phyloP scores from a whole-genome alignment of 2,797 vertebrate genomes.

The Tinamus major region DNA sequence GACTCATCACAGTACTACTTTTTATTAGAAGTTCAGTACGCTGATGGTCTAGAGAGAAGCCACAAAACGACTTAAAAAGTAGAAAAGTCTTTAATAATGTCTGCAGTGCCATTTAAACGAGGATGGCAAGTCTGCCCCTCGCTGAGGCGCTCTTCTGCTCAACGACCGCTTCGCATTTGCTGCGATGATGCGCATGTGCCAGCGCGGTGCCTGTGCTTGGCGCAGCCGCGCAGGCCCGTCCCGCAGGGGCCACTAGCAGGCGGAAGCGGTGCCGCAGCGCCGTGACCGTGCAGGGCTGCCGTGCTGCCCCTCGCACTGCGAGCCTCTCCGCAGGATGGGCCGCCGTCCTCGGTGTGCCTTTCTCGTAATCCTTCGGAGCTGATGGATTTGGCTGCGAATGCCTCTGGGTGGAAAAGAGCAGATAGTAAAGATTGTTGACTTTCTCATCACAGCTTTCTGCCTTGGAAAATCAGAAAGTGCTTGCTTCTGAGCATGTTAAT shows the following conservation, averaged over 20 bases:
- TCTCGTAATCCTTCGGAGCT: constrained; percentile 16
- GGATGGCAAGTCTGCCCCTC: not conserved
- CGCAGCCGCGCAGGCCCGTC: not conserved
- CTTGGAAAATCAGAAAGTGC: constrained; percentile 27
- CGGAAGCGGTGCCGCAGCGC: not conserved
- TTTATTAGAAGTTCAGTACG: too few species aligned
- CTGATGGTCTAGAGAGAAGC: not conserved
- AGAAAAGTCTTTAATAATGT: not conserved
- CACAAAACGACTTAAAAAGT: not conserved
- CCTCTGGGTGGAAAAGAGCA: constrained; percentile 14
- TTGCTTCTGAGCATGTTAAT: constrained; percentile 27
- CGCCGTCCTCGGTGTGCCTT: not conserved
- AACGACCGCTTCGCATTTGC: not conserved
- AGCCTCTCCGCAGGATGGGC: constrained; percentile 1
- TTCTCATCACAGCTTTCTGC: constrained; percentile 46
- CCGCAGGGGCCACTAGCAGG: rapidly evolving
- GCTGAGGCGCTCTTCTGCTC: not conserved
- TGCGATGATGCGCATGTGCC: not conserved
- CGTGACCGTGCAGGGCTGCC: rapidly evolving
- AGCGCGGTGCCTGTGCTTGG: not conserved
- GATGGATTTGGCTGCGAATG: constrained; percentile 32
- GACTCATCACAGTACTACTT: not conserved
- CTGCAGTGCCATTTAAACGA: not conserved
- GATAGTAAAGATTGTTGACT: constrained; percentile 38
- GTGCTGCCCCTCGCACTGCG: not conserved